Evolutionary conservation across 2,797 vertebrate species (phyloP).

Genomic region (Mormyrops attenuatus): DNA sequence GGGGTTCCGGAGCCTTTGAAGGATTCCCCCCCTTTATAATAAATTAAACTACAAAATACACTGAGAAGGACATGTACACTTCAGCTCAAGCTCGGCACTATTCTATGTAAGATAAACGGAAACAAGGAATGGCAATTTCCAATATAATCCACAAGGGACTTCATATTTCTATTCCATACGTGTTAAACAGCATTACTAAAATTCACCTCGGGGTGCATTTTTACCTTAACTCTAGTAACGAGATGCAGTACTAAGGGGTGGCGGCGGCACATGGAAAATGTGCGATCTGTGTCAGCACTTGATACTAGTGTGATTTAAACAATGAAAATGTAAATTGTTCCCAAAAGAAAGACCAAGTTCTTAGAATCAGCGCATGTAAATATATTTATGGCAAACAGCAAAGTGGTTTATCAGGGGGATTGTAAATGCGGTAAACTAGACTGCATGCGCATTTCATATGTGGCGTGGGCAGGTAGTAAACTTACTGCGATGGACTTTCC

Average conservation of each 20-base stretch:
- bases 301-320: not conserved
- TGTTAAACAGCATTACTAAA: not conserved
- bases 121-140: conserved; percentile 1
- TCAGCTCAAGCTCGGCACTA: not conserved
- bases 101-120: not conserved
- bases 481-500: not conserved
- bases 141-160: not conserved
- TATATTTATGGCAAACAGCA: conserved; percentile 2
- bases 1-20: not conserved
- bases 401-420: not conserved
- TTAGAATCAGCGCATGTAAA: not conserved
- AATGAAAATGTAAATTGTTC: conserved; percentile 10
- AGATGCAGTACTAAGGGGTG: not conserved
- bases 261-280: not conserved
- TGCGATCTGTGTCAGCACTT: not conserved
- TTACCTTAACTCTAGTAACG: not conserved
- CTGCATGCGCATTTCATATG: not conserved
- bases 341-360: not conserved
- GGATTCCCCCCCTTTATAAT: not conserved
- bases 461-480: not conserved
- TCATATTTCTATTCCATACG: not conserved
- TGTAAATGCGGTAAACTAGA: not conserved
- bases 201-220: not conserved
- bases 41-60: not conserved
- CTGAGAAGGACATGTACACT: not conserved